phyloP scores from a whole-genome alignment of 2,888 invertebrate genomes.

The Operophtera brumata region DNA sequence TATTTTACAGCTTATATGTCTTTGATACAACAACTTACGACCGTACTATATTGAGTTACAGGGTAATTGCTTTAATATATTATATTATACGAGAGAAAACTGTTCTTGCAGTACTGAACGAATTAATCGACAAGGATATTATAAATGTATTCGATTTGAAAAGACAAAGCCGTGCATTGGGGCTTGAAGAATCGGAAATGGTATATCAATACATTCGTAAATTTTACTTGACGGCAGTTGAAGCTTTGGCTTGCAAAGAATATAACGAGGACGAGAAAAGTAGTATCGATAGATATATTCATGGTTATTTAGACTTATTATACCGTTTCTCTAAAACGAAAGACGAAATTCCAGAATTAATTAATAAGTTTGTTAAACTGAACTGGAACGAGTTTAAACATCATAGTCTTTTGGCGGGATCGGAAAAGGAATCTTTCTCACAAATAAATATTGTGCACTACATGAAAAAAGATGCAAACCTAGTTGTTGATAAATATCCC shows the following conservation, averaged over 20 bases:
- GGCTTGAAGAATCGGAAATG: constrained; percentile 2
- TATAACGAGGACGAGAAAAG: neutral
- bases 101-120: constrained; percentile 11
- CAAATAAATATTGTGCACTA: constrained; percentile 8
- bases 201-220: constrained; percentile 18
- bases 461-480: constrained; percentile 19
- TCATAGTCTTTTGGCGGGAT: neutral
- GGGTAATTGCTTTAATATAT: constrained; percentile 11
- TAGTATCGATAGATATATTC: neutral
- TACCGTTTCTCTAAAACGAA: constrained; percentile 10
- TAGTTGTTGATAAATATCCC: constrained; percentile 17
- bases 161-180: neutral
- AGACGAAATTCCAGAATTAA: constrained; percentile 13
- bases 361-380: constrained; percentile 5
- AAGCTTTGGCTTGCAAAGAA: neutral
- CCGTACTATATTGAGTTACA: neutral
- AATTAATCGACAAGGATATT: neutral
- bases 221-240: constrained; percentile 4
- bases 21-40: neutral
- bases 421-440: neutral
- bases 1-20: constrained; percentile 19
- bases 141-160: neutral
- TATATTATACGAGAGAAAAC: constrained; percentile 18
- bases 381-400: constrained; percentile 2
- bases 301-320: constrained; percentile 9